phyloP scores from a whole-genome alignment of 2,888 invertebrate species.

The Busseola fusca region DNA sequence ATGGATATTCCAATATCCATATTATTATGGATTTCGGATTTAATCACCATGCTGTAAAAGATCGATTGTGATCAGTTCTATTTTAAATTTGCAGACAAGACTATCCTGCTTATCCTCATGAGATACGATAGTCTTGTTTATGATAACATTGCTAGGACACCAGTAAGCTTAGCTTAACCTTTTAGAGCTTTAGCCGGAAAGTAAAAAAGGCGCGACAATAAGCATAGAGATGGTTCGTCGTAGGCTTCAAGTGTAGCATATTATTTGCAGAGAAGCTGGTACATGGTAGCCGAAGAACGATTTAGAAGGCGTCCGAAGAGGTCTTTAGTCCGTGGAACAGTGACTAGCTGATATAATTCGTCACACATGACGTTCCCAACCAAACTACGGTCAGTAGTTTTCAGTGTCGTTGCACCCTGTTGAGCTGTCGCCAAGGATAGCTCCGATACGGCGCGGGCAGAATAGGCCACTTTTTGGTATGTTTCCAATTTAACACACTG shows the following conservation, averaged over 20 bases:
- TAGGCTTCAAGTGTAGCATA: neutral
- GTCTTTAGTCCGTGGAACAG: neutral
- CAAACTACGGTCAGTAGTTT: neutral
- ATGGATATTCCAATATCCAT: too few relatives aligned
- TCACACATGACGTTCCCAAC: neutral
- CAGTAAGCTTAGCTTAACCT: too few relatives aligned
- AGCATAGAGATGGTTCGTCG: too few relatives aligned
- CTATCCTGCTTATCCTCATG: too few relatives aligned
- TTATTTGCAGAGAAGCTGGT: neutral
- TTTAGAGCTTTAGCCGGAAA: neutral
- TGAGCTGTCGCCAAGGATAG: conserved; percentile 48
- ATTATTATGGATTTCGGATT: too few relatives aligned
- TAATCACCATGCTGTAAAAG: too few relatives aligned
- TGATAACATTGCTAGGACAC: too few relatives aligned
- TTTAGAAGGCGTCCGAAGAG: neutral
- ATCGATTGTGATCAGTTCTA: too few relatives aligned
- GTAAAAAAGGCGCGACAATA: neutral
- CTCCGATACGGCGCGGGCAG: conserved; percentile 13
- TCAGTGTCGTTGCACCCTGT: conserved; percentile 39
- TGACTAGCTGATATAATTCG: neutral
- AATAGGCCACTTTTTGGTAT: conserved; percentile 46
- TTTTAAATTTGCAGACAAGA: too few relatives aligned
- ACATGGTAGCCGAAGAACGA: neutral
- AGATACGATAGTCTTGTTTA: too few relatives aligned
- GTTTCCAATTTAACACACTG: conserved; percentile 39